Conservation (phyloP, 2,113 vertebrate species). For the Acanthisitta chloris region DNA sequence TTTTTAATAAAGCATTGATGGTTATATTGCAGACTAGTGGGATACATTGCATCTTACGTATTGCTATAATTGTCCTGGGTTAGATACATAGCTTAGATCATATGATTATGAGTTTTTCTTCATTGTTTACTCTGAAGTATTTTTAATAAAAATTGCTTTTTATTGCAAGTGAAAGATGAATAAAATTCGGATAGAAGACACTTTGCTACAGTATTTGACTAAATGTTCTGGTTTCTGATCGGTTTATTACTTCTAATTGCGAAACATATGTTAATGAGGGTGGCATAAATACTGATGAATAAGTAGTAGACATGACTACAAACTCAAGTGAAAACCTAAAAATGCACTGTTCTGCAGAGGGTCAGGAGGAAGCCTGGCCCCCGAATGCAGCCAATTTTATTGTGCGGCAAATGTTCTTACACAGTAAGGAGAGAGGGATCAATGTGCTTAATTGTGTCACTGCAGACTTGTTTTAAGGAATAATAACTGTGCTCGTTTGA, state of each 20-base stretch:
- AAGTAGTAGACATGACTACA: background rate
- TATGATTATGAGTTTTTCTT: background rate
- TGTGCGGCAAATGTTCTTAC: background rate
- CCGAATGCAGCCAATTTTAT: background rate
- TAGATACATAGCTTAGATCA: background rate
- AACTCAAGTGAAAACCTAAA: background rate
- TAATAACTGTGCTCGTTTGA: too few relatives aligned
- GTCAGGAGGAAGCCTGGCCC: fast-evolving
- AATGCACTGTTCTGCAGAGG: background rate
- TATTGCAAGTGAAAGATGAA: background rate
- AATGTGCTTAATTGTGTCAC: background rate
- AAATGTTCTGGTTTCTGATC: background rate
- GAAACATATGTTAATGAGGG: background rate
- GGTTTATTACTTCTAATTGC: background rate
- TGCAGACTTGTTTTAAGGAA: background rate
- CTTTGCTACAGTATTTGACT: background rate
- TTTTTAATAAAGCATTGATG: background rate
- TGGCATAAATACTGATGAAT: background rate
- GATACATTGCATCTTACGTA: background rate
- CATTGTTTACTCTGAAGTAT: background rate
- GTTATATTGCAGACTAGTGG: background rate
- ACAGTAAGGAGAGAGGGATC: background rate
- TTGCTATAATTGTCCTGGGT: background rate
- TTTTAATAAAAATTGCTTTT: background rate
- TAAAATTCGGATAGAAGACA: background rate